A percentile compares a stretch with the other conserved stretches of the same genome.
These are phyloP conservation scores for Cydia fagiglandana DNA, from an alignment of 1,140 invertebrate genomes.

Conservation along the genomic window DNA sequence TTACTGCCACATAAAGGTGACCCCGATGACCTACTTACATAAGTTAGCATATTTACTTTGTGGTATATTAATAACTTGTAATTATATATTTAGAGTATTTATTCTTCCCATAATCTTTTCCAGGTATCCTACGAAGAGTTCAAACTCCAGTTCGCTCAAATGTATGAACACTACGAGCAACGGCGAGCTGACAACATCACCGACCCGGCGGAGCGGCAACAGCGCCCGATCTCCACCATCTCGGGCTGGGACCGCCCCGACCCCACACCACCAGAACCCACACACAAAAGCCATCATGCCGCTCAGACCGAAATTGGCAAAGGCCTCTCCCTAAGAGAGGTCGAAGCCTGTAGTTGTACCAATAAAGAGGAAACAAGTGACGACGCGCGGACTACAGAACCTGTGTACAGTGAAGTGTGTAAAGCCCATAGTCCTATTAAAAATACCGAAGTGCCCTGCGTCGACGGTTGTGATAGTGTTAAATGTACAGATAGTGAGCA, in stretches of 20 bases:
- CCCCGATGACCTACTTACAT: too few species aligned
- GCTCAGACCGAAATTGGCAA: slow-evolving; percentile 79
- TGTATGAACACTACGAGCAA: slow-evolving; percentile 98
- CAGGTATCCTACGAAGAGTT: slow-evolving; percentile 98
- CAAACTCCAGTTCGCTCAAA: slow-evolving; percentile 95
- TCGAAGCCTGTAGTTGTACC: slow-evolving; percentile 65
- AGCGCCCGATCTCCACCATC: slow-evolving; percentile 96
- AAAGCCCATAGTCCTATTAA: slow-evolving; percentile 75
- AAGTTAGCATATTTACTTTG: too few species aligned
- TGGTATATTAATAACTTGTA: too few species aligned
- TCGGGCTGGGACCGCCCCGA: slow-evolving; percentile 92
- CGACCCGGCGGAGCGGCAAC: slow-evolving; percentile 93
- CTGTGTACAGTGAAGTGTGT: slow-evolving; percentile 76
- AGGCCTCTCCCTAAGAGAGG: slow-evolving; percentile 71
- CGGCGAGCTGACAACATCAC: slow-evolving; percentile 96
- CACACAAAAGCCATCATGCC: slow-evolving; percentile 70
- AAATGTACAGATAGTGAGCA: slow-evolving; percentile 73
- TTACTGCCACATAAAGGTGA: too few species aligned
- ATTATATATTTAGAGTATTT: too few species aligned
- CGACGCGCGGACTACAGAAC: slow-evolving; percentile 68
- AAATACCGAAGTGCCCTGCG: slow-evolving; percentile 55
- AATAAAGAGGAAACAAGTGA: slow-evolving; percentile 42
- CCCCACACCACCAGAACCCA: slow-evolving; percentile 48
- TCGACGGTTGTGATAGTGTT: slow-evolving; percentile 73
- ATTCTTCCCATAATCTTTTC: slow-evolving; percentile 24